Base-by-base conservation (phyloP, 2,113 vertebrate species). In the Heterotilapia buettikoferi region DNA sequence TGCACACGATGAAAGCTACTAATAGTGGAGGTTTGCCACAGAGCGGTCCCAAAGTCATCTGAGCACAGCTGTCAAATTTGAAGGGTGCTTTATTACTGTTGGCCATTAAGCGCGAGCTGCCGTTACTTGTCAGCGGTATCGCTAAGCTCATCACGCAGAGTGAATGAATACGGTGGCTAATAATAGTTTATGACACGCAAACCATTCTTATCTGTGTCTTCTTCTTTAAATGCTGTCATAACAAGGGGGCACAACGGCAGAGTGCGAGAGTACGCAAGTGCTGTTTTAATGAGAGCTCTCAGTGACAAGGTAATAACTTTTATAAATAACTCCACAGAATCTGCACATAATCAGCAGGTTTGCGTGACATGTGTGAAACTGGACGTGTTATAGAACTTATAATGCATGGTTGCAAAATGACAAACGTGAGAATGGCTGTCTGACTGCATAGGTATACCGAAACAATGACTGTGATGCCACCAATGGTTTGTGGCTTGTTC, bases 141-240 rank as follows among this genome's bases (percentile, higher is more conserved):
- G 45, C 52, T 19, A 19, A 66, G 66, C 19, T 2, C 59, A 80
- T 88, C 53, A 71, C 53, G 24, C 83, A 43, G 59, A 45, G 83
- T 52, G 68, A 81, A 83, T 84, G 59, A 45, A 91, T 88, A 83
- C 6, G 36, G 71, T 50, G 57, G 76, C 66, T 90, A 61, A 93
- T 90, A 90, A 89, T 80, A 91, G 31, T 66, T 89, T 81, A 68
- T n/a, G 40, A 66, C 80, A 82, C 91, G 80, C 88, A 87, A 91
- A 29, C 43, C 40, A 45, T 71, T 83, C 71, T 85, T 12, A 33
- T 66, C 78, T 38, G 85, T 16, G 79, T 84, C 83, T 24, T 91
- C 73, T 50, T 87, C 80, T 68, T 88, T 83, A 78, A 80, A 83
- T 59, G 38, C 33, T 85, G 84, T 84, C 84, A 86, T 53, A 84